These are phyloP conservation scores for Tanytarsus gracilentus DNA, from an alignment of 2,888 invertebrate genomes.

Conservation along the genomic window DNA sequence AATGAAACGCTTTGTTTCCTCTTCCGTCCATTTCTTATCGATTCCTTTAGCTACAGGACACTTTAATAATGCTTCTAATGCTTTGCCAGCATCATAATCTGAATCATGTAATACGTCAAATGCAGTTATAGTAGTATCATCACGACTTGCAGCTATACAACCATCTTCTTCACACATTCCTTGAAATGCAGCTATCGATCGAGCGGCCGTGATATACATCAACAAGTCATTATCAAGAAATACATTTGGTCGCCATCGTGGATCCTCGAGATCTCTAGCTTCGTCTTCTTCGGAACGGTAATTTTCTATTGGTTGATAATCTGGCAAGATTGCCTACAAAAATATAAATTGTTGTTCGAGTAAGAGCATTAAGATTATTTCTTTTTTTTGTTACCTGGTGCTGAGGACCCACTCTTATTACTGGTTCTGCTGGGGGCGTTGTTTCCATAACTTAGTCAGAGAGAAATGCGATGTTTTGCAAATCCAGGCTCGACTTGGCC, in stretches of 20 bases:
- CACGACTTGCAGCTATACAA: conserved; percentile 90
- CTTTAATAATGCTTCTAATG: conserved; percentile 91
- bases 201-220: conserved; percentile 94
- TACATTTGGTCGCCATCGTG: conserved; percentile 91
- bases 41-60: conserved; percentile 95
- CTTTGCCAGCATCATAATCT: conserved; percentile 93
- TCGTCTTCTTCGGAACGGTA: conserved; percentile 45
- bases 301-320: conserved; percentile 46
- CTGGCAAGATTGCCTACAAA: conserved; percentile 44
- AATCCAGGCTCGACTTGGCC: conserved; percentile 18
- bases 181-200: conserved; percentile 97
- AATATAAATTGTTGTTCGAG: background rate
- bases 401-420: conserved; percentile 68
- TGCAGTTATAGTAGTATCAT: conserved; percentile 96
- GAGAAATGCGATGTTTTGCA: conserved; percentile 19
- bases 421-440: conserved; percentile 60
- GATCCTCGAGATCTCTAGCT: conserved; percentile 60
- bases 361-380: background rate
- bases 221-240: conserved; percentile 89
- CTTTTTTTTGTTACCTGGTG: conserved; percentile 52
- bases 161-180: conserved; percentile 97
- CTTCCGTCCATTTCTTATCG: conserved; percentile 97
- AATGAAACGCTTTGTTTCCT: conserved; percentile 95
- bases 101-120: conserved; percentile 92
- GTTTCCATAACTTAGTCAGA: conserved; percentile 31